phyloP scores from a whole-genome alignment of 2,797 vertebrate species.

The Helicolenus hilgendorfi region DNA sequence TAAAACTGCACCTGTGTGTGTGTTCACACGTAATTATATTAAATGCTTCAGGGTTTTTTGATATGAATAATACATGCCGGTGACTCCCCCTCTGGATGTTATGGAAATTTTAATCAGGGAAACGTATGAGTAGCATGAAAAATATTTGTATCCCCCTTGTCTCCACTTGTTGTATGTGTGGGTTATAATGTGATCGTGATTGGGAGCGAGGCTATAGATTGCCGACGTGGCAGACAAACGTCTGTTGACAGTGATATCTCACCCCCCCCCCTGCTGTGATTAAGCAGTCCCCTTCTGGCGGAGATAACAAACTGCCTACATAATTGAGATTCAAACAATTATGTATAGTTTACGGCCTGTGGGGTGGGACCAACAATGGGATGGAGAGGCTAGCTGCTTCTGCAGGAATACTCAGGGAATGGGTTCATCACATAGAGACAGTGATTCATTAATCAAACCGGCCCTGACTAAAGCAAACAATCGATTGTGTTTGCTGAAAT shows the following conservation, averaged over 20 bases:
- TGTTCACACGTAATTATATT: constrained; percentile 34
- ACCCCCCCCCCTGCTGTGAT: constrained; percentile 48
- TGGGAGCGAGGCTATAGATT: constrained; percentile 68
- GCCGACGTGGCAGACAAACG: constrained; percentile 60
- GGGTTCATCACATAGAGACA: constrained; percentile 30
- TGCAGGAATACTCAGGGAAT: constrained; percentile 31
- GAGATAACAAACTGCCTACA: constrained; percentile 74
- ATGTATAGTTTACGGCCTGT: constrained; percentile 60
- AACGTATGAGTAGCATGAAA: constrained; percentile 64
- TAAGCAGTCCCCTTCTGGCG: constrained; percentile 75
- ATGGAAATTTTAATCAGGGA: constrained; percentile 75
- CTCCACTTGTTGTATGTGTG: constrained; percentile 43
- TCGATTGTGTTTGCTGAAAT: background rate
- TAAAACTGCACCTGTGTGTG: constrained; percentile 34
- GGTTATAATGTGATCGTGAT: constrained; percentile 68
- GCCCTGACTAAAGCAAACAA: constrained; percentile 21
- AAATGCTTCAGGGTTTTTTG: constrained; percentile 52
- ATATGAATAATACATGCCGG: constrained; percentile 78
- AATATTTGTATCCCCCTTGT: constrained; percentile 47
- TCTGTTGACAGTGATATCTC: constrained; percentile 72
- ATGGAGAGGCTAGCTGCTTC: background rate
- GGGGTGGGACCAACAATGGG: constrained; percentile 28
- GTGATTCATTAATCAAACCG: constrained; percentile 63
- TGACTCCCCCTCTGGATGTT: constrained; percentile 55
- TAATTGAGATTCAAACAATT: constrained; percentile 78